Base-by-base conservation (phyloP, 2,888 invertebrate species). In the Drosophila limbata region DNA sequence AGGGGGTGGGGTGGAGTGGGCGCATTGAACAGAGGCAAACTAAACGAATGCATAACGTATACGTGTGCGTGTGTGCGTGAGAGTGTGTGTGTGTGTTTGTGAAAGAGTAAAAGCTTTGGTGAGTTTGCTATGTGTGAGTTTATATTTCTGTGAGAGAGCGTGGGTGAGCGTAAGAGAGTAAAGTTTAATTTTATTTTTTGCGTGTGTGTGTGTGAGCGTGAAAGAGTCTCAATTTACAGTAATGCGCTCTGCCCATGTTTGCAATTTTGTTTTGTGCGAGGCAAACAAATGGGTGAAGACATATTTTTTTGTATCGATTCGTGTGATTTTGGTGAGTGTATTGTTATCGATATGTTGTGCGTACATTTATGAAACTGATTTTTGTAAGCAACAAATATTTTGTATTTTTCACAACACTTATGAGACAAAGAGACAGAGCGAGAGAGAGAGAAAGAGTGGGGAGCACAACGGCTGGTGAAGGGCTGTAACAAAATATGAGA, bases 41-140 rank as follows among this genome's bases (percentile, higher is more conserved):
- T 44, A 42, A 78, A 76, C 61, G 39, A 59, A 79, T 69, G 63
- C 69, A 66, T 52, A 65, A 74, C 42, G 57, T 61, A 60, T 60
- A 33, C 28, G 45, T 69, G 51, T 53, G 69, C 19, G 33, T 33
- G 59, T 39, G 57, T 15, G 53, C n/a, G 33, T 15, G 25, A 11
- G 35, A 13, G 48, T 37, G 35, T 35, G 10, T 28, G 15, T 15
- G 15, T 9, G n/a, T 15, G 39, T 8, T 6, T 15, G 4, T 1
- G 5, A 31, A 37, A n/a, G 19, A 39, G 47, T 50, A 13, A 13
- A 56, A 56, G 40, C 31, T 42, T 28, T 10, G 55, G 13, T 44
- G 33, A 21, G 33, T 57, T 56, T 25, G 44, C 17, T 21, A 48
- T 45, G 40, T 33, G 52, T 70, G 44, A 13, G 51, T 28, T 40